Base-by-base conservation (phyloP, 2,888 invertebrate species). In the Oasisia sp. region DNA sequence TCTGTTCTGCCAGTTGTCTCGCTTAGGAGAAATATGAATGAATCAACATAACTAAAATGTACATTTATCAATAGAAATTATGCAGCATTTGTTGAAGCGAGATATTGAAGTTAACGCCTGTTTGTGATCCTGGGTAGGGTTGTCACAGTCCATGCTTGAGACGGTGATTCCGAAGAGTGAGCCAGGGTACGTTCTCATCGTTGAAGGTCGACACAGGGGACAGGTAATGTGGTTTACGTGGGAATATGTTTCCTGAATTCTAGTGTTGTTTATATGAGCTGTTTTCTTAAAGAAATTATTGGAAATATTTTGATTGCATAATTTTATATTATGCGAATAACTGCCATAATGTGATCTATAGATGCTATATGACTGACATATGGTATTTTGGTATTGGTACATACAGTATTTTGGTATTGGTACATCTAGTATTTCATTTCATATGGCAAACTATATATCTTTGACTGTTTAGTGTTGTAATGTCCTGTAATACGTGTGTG, bases 121-220 rank as follows among this genome's bases (percentile, higher is more conserved):
- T 38, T 38, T 38, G 38, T 3, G 56, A 14, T 56, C 9, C 14
- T 56, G 94, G 94, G 27, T 93, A 96, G 96, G 95, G 94, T 92
- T 96, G 14, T 94, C 94, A 12, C 95, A 95, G 93, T 94, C 95
- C 32, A 95, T 95, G 95, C 92, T 97, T 91, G 96, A 97, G 94
- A 96, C 96, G 27, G 96, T 97, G 0, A 95, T 97, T 91, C 97
- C 97, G 32, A 95, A 95, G 92, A 92, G 94, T 89, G 95, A 95
- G 32, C 94, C 94, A 32, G 94, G 95, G 14, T 94, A 95, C 94
- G 96, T 96, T 32, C 95, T 96, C 94, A 95, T 97, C n/a, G 95
- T 96, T 12, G 93, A 93, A 92, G 96, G 96, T 12, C 94, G 95
- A 93, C 93, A 96, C 92, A 94, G 93, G 93, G 96, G 96, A 92